Evolutionary conservation across 2,797 vertebrate genomes (phyloP).

Genomic region (Dermochelys coriacea): DNA sequence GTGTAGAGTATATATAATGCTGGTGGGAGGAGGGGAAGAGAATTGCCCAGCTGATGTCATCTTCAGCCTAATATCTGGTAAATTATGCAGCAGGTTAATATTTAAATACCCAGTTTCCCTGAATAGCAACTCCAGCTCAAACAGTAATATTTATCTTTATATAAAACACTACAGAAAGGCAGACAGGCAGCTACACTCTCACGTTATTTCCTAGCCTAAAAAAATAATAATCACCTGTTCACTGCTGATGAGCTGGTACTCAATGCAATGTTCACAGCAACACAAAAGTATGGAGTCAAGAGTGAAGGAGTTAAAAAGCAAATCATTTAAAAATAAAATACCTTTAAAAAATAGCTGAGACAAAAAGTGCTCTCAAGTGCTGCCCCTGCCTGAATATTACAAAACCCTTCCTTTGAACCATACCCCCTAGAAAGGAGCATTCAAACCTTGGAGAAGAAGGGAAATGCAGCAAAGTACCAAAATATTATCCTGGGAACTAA

Average conservation of each 20-base stretch:
- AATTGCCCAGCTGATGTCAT: constrained; percentile 18
- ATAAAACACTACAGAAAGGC: constrained; percentile 19
- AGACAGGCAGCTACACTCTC: neutral
- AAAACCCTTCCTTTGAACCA: constrained; percentile 46
- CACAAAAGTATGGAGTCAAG: neutral
- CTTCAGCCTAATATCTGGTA: constrained; percentile 2
- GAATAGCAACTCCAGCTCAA: constrained; percentile 34
- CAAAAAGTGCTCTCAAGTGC: constrained; percentile 24
- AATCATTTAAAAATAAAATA: constrained; percentile 53
- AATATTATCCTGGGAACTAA: neutral
- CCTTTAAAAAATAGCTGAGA: constrained; percentile 56
- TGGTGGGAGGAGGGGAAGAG: neutral
- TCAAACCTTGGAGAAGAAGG: constrained; percentile 8
- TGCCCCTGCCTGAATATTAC: constrained; percentile 44
- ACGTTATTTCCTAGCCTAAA: constrained; percentile 56
- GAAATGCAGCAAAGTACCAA: neutral
- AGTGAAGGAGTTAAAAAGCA: constrained; percentile 50
- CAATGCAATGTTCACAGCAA: constrained; percentile 48
- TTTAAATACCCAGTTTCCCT: constrained; percentile 16
- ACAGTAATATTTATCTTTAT: neutral
- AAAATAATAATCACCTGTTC: constrained; percentile 69
- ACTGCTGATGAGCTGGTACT: constrained; percentile 58
- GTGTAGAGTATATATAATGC: constrained; percentile 21
- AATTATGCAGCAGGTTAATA: constrained; percentile 23
- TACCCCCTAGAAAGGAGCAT: neutral